A percentile compares a stretch with the other conserved stretches of the same genome.
These are phyloP conservation scores for Oryzias celebensis DNA, from an alignment of 2,113 vertebrate genomes.

Conservation along the genomic window DNA sequence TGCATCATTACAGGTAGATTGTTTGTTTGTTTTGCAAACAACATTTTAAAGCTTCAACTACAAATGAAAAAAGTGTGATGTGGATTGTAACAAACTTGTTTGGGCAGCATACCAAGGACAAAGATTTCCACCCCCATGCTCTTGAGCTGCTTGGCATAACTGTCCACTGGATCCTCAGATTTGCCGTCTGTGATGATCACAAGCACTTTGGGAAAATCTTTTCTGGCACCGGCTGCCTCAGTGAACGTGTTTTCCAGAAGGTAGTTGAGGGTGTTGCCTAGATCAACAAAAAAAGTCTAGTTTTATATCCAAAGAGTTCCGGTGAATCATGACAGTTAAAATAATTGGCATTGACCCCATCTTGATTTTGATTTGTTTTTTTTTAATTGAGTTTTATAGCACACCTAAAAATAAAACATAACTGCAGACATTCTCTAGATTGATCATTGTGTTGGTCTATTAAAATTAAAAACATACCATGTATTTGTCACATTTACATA, in stretches of 20 bases:
- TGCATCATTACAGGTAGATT: conserved; percentile 13
- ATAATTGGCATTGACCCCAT: too few species aligned
- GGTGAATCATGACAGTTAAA: too few species aligned
- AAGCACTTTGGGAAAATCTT: conserved; percentile 89
- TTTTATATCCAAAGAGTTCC: not conserved
- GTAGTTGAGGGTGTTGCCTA: conserved; percentile 88
- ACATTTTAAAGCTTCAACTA: conserved; percentile 9
- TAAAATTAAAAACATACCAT: too few species aligned
- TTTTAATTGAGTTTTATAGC: too few species aligned
- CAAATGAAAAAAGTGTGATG: conserved; percentile 19
- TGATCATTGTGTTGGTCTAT: too few species aligned
- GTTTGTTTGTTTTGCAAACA: conserved; percentile 1
- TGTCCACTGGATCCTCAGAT: conserved; percentile 87
- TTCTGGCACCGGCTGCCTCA: conserved; percentile 85
- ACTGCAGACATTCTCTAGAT: too few species aligned
- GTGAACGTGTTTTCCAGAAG: conserved; percentile 84
- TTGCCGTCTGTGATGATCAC: conserved; percentile 91
- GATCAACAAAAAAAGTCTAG: conserved; percentile 28
- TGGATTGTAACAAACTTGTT: conserved; percentile 29
- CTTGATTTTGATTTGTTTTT: too few species aligned
- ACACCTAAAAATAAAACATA: too few species aligned
- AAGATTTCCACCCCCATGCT: conserved; percentile 92
- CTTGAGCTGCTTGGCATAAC: conserved; percentile 83
- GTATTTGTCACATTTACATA: too few species aligned
- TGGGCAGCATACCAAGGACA: conserved; percentile 83